phyloP scores from a whole-genome alignment of 1,140 invertebrate genomes.

The Bombus ignitus region DNA sequence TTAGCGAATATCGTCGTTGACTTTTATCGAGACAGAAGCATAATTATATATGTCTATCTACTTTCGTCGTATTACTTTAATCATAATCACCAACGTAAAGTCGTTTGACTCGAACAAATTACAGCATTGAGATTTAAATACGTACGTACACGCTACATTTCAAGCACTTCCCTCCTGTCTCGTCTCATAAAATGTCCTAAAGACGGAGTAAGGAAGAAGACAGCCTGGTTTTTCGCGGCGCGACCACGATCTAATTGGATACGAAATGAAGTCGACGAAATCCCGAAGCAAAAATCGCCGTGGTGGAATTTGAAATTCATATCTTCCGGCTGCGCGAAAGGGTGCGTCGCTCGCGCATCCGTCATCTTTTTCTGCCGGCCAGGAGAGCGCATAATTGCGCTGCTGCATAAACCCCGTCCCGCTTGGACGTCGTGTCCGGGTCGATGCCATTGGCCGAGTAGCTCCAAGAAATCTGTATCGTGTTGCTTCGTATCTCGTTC shows the following conservation, averaged over 20 bases:
- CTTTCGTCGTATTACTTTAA: background rate
- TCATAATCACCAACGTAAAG: too few relatives aligned
- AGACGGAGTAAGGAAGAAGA: background rate
- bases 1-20: background rate
- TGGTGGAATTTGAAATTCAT: slow-evolving; percentile 80
- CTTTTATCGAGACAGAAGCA: background rate
- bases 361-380: slow-evolving; percentile 78
- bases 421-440: slow-evolving; percentile 33
- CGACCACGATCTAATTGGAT: slow-evolving; percentile 79
- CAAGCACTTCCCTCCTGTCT: background rate
- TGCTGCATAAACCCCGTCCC: slow-evolving; percentile 52
- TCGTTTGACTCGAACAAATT: background rate
- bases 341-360: slow-evolving; percentile 65
- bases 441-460: slow-evolving; percentile 18
- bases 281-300: slow-evolving; percentile 73
- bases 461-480: slow-evolving; percentile 29
- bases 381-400: slow-evolving; percentile 63
- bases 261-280: slow-evolving; percentile 81
- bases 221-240: slow-evolving; percentile 47
- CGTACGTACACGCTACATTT: background rate
- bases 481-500: background rate
- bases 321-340: slow-evolving; percentile 73
- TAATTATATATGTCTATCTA: background rate
- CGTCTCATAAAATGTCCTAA: background rate
- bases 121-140: background rate